These are phyloP conservation scores for Prostheceraeus crozeri DNA, from an alignment of 2,888 invertebrate genomes.

Conservation along the genomic window DNA sequence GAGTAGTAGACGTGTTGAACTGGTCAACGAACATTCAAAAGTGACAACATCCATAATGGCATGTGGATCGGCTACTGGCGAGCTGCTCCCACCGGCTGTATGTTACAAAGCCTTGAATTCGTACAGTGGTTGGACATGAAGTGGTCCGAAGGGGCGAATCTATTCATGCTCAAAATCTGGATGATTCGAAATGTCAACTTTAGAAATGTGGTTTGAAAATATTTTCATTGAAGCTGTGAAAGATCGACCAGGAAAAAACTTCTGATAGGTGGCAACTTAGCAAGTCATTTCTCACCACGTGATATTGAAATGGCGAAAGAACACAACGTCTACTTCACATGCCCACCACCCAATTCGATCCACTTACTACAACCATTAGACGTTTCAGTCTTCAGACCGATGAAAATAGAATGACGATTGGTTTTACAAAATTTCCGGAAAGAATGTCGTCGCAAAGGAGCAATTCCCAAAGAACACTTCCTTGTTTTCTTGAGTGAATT, in stretches of 20 bases:
- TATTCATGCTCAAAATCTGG: constrained; percentile 4
- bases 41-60: background rate
- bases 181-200: no score
- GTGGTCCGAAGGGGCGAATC: background rate
- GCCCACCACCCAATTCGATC: background rate
- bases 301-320: background rate
- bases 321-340: constrained; percentile 7
- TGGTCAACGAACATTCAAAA: background rate
- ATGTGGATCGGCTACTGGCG: background rate
- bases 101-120: constrained; percentile 2
- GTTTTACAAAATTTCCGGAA: constrained; percentile 18
- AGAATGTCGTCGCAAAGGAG: constrained; percentile 19
- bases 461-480: constrained; percentile 22
- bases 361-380: constrained; percentile 6
- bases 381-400: no score
- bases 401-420: no score
- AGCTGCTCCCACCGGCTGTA: background rate
- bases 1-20: background rate
- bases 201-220: no score
- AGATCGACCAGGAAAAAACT: constrained; percentile 3
- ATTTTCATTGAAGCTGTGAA: background rate
- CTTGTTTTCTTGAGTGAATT: constrained; percentile 17
- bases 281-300: constrained; percentile 10
- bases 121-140: no score
- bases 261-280: background rate